Conservation (phyloP, 2,113 vertebrate genomes). For the Pitta sordida region DNA sequence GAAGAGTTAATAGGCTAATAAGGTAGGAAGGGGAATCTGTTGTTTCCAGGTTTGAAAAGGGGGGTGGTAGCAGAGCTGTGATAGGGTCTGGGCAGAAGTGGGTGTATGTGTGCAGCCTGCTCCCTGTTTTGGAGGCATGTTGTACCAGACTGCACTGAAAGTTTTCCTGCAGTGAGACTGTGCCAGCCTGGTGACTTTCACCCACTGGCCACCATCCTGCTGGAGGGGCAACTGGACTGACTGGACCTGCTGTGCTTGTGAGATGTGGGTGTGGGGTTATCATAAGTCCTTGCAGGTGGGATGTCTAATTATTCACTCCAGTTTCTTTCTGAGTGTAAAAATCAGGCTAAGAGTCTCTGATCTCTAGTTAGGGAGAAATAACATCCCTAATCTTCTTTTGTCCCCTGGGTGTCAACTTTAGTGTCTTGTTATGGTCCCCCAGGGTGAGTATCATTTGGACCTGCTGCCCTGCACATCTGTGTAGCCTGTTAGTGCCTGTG, state of each 20-base stretch:
- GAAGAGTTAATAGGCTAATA: fast-evolving
- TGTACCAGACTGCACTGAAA: not conserved
- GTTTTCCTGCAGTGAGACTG: not conserved
- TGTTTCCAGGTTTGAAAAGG: not conserved
- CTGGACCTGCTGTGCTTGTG: not conserved
- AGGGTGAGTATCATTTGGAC: not conserved
- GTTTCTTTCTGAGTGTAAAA: not conserved
- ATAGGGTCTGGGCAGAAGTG: not conserved
- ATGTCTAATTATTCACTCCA: not conserved
- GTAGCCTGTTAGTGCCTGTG: not conserved
- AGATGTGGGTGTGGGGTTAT: not conserved
- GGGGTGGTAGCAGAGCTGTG: not conserved
- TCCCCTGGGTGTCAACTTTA: not conserved
- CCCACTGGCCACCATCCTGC: not conserved
- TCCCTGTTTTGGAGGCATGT: not conserved
- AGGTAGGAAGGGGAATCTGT: fast-evolving
- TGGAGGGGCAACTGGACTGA: not conserved
- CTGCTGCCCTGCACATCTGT: not conserved
- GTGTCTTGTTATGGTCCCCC: not conserved
- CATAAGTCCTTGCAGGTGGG: not conserved
- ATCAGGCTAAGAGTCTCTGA: not conserved
- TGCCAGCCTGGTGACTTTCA: not conserved
- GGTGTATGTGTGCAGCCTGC: not conserved
- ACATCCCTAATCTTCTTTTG: not conserved
- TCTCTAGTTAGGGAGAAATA: not conserved